A percentile compares a stretch with the other conserved stretches of the same genome.
phyloP scores from a whole-genome alignment of 2,888 invertebrate species.

The Tetheella fluctuosa region DNA sequence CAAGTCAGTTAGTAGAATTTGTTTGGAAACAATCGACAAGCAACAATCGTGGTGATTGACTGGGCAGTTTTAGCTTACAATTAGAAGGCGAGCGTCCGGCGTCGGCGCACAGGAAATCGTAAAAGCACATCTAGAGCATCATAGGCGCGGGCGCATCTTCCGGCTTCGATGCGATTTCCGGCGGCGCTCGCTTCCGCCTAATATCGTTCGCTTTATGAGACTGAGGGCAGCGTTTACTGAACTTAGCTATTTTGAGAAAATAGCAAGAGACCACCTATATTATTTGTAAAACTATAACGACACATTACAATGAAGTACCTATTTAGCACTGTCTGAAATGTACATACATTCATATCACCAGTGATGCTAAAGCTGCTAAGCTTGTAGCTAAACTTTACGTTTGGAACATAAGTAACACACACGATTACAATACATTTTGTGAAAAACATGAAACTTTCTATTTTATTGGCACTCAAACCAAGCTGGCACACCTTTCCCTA shows the following conservation, averaged over 20 bases:
- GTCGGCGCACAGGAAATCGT: conserved; percentile 76
- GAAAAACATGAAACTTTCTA: conserved; percentile 18
- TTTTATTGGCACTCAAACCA: conserved; percentile 32
- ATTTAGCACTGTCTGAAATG: not conserved
- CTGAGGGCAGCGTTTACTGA: conserved; percentile 55
- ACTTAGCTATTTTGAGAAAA: conserved; percentile 26
- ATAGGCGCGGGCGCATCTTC: conserved; percentile 70
- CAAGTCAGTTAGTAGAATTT: not conserved
- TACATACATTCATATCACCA: not conserved
- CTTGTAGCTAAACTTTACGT: not conserved
- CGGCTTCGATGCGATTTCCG: conserved; percentile 73
- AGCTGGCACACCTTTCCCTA: conserved; percentile 39
- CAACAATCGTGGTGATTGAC: conserved; percentile 47
- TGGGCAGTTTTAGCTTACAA: conserved; percentile 50
- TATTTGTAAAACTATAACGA: not conserved
- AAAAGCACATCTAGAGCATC: conserved; percentile 78
- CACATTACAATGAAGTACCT: not conserved
- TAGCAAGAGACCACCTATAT: conserved; percentile 23
- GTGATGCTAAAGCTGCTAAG: not conserved
- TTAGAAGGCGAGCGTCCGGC: conserved; percentile 45
- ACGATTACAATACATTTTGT: not conserved
- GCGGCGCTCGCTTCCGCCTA: conserved; percentile 68
- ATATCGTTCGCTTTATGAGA: conserved; percentile 63
- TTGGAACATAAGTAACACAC: not conserved
- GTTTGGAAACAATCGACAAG: conserved; percentile 30